phyloP scores from a whole-genome alignment of 2,797 vertebrate species.

The Galagoides demidoff region DNA sequence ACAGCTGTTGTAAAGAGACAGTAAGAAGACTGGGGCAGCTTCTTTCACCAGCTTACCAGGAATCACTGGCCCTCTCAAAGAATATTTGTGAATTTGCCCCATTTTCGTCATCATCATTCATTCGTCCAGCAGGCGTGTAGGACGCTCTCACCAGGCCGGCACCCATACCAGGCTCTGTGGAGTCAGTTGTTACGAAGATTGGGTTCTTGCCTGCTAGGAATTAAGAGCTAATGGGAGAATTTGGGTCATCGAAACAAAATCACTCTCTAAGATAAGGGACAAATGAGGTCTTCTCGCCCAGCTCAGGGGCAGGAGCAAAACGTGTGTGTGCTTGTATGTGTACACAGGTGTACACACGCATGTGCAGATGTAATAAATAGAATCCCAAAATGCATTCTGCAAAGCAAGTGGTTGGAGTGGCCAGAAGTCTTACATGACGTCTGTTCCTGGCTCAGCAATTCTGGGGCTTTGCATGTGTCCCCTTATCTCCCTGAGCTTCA shows the following conservation, averaged over 20 bases:
- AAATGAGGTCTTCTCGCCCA: neutral
- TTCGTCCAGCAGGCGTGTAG: too few species aligned
- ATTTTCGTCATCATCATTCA: neutral
- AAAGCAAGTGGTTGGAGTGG: too few species aligned
- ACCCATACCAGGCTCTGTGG: neutral
- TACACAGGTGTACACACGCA: too few species aligned
- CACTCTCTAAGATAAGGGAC: neutral
- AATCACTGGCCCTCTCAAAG: slow-evolving; percentile 20
- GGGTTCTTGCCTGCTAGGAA: neutral
- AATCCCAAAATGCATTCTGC: neutral
- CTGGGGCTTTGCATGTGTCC: rapidly evolving
- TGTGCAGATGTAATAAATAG: rapidly evolving
- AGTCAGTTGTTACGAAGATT: rapidly evolving
- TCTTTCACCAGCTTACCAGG: neutral
- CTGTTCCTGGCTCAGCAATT: too few species aligned
- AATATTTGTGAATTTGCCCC: rapidly evolving
- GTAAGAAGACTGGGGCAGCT: neutral
- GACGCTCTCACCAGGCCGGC: neutral
- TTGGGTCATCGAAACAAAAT: neutral
- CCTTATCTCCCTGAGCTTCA: neutral
- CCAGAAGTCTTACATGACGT: neutral
- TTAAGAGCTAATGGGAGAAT: neutral
- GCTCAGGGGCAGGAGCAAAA: neutral
- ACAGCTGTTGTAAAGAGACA: rapidly evolving
- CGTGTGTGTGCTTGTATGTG: neutral